phyloP scores from a whole-genome alignment of 1,140 invertebrate species.

The Rhyzopertha dominica region DNA sequence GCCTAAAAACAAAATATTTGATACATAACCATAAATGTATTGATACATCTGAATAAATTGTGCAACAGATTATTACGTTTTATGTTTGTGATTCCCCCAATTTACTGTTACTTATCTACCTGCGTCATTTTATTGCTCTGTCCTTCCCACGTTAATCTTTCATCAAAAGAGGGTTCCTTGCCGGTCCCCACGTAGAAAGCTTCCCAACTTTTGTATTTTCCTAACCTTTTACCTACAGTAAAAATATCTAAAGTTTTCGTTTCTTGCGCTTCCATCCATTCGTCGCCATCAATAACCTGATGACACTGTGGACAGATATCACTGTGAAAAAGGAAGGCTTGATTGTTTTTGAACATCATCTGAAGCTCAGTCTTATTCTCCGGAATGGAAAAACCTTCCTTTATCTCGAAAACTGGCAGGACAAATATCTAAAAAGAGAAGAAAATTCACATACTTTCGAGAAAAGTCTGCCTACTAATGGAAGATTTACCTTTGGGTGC shows the following conservation, averaged over 20 bases:
- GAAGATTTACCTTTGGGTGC: slow-evolving; percentile 11
- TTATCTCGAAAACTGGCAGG: slow-evolving; percentile 51
- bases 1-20: slow-evolving; percentile 4
- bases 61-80: neutral
- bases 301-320: slow-evolving; percentile 55
- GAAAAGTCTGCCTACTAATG: neutral
- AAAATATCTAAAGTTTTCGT: slow-evolving; percentile 31
- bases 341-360: slow-evolving; percentile 42
- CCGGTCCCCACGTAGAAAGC: slow-evolving; percentile 59
- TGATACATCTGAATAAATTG: neutral
- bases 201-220: slow-evolving; percentile 51
- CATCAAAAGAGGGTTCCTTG: slow-evolving; percentile 56
- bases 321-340: slow-evolving; percentile 53
- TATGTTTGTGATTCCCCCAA: neutral
- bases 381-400: slow-evolving; percentile 33
- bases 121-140: slow-evolving; percentile 59
- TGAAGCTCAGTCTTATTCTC: slow-evolving; percentile 44
- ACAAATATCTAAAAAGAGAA: slow-evolving; percentile 40
- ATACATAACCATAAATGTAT: neutral
- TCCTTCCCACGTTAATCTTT: slow-evolving; percentile 56
- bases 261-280: slow-evolving; percentile 25
- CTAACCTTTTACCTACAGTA: slow-evolving; percentile 41
- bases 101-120: slow-evolving; percentile 43
- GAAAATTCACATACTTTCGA: slow-evolving; percentile 3
- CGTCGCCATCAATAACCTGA: slow-evolving; percentile 43